Conservation (phyloP, 2,888 invertebrate genomes). For the Nephrotoma flavescens region DNA sequence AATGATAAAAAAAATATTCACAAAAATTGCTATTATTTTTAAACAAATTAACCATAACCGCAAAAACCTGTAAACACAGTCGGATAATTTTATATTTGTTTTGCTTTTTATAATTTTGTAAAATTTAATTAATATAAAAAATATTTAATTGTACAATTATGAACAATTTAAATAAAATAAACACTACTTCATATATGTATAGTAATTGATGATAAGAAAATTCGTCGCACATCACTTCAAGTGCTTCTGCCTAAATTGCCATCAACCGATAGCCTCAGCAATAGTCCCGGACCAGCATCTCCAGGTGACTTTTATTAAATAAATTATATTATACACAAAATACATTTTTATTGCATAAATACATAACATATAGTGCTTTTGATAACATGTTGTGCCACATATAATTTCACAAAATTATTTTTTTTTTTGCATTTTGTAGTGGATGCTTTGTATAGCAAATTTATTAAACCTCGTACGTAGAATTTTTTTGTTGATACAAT, state of each 20-base stretch:
- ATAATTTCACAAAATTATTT: no score
- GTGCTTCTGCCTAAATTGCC: slow-evolving; percentile 40
- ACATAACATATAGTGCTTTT: no score
- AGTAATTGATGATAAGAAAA: slow-evolving; percentile 25
- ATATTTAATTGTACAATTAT: neutral
- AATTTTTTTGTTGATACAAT: no score
- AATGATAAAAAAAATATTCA: neutral
- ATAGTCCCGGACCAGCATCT: slow-evolving; percentile 41
- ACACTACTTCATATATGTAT: neutral
- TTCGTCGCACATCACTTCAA: slow-evolving; percentile 34
- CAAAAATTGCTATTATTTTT: neutral
- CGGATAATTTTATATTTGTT: neutral
- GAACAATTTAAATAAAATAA: neutral
- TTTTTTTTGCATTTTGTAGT: no score
- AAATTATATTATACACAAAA: slow-evolving; percentile 12
- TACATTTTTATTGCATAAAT: slow-evolving; percentile 8
- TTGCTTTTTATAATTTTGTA: neutral
- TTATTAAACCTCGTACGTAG: no score
- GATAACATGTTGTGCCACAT: no score
- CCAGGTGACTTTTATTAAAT: slow-evolving; percentile 32
- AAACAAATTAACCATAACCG: neutral
- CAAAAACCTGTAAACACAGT: neutral
- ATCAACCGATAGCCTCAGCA: slow-evolving; percentile 41
- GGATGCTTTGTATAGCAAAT: no score
- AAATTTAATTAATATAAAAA: neutral